phyloP scores from a whole-genome alignment of 2,888 invertebrate species.

The Nomada hirtipes region DNA sequence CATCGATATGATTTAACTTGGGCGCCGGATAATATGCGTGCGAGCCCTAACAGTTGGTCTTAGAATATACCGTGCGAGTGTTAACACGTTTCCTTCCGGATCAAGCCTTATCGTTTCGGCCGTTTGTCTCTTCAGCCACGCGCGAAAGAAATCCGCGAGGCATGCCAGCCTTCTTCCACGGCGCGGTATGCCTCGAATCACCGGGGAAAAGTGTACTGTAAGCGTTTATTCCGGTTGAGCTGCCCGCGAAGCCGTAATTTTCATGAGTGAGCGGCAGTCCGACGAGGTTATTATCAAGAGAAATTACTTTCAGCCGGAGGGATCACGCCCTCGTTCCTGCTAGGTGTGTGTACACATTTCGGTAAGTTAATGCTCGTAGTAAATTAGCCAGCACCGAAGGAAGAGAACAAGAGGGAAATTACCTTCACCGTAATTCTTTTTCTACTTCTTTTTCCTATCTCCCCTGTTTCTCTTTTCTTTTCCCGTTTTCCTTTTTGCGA shows the following conservation, averaged over 20 bases:
- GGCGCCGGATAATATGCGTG: neutral
- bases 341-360: slow-evolving; percentile 35
- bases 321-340: slow-evolving; percentile 23
- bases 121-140: slow-evolving; percentile 30
- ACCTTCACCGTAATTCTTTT: neutral
- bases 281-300: slow-evolving; percentile 64
- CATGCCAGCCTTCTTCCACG: slow-evolving; percentile 1
- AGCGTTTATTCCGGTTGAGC: slow-evolving; percentile 63
- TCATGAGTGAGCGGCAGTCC: slow-evolving; percentile 33
- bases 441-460: neutral
- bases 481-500: slow-evolving; percentile 3
- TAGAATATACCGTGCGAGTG: neutral
- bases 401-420: neutral
- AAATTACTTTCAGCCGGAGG: slow-evolving; percentile 56
- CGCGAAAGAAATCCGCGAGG: slow-evolving; percentile 36
- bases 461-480: neutral
- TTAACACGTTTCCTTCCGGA: slow-evolving; percentile 3
- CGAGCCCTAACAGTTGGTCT: slow-evolving; percentile 34
- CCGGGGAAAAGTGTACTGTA: slow-evolving; percentile 49
- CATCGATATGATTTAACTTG: neutral
- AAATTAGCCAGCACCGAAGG: slow-evolving; percentile 32
- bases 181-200: slow-evolving; percentile 16
- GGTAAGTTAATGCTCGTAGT: slow-evolving; percentile 42
- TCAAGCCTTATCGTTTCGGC: slow-evolving; percentile 24
- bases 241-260: slow-evolving; percentile 49